Evolutionary conservation across 2,888 invertebrate species (phyloP).

Genomic region (Dasypogon diadema): DNA sequence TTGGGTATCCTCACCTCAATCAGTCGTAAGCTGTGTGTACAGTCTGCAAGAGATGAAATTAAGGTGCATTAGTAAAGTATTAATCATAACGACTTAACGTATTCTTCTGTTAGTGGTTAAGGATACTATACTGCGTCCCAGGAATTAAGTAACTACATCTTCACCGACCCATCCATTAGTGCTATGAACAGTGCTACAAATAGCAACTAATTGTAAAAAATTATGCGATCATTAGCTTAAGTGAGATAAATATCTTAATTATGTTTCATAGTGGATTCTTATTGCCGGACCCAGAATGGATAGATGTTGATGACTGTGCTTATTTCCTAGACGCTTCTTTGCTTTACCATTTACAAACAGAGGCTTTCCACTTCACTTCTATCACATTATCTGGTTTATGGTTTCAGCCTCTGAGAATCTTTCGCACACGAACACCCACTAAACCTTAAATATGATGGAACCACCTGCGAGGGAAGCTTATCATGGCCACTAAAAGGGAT

Average conservation of each 20-base stretch:
- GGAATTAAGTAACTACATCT: not conserved
- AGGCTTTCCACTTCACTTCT: not conserved
- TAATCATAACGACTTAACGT: slow-evolving; percentile 38
- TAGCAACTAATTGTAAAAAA: slow-evolving; percentile 48
- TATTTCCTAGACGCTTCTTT: slow-evolving; percentile 24
- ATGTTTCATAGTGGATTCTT: slow-evolving; percentile 2
- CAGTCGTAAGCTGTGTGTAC: slow-evolving; percentile 75
- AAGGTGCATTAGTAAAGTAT: slow-evolving; percentile 26
- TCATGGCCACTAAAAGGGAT: slow-evolving; percentile 23
- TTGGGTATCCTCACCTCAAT: slow-evolving; percentile 84
- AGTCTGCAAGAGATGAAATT: slow-evolving; percentile 64
- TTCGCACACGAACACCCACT: slow-evolving; percentile 13
- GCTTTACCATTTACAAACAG: not conserved
- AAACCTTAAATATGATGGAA: not conserved
- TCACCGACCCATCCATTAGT: slow-evolving; percentile 23
- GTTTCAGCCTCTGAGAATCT: not conserved
- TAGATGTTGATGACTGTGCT: slow-evolving; percentile 26
- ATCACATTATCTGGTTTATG: slow-evolving; percentile 6
- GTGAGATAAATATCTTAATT: slow-evolving; percentile 51
- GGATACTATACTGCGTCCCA: not conserved
- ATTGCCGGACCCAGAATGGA: not conserved
- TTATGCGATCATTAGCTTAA: slow-evolving; percentile 47
- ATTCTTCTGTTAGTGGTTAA: too few species aligned
- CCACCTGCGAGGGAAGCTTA: slow-evolving; percentile 21
- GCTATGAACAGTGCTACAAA: not conserved